Base-by-base conservation (phyloP, 2,888 invertebrate species). In the Allolobophora icterica region DNA sequence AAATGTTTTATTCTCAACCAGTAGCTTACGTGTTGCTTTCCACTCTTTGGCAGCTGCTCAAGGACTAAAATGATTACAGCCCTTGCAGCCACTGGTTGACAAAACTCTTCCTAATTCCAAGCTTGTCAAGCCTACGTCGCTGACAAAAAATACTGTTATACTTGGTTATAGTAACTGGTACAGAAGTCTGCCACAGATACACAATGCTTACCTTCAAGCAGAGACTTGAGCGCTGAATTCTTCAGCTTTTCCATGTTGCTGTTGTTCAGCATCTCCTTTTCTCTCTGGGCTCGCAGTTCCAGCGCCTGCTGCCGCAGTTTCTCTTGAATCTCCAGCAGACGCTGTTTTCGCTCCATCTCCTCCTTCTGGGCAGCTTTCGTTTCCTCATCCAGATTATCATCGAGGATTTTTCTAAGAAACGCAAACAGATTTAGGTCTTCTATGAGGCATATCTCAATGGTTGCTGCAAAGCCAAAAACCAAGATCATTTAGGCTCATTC, bases 351-450 rank as follows among this genome's bases (percentile, higher is more conserved):
- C 95, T 99, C 98, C 93, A 97, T 97, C 96, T 99, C 99, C 95
- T 98, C 98, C 58, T 98, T 96, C 95, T 99, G 99, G 0, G 99
- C 99, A 40, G 97, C 97, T 91, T 98, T 95, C 4, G 99, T 99
- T 30, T 98, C 97, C 92, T 98, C 98, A 95, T 99, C 99, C 92
- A 99, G 96, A 94, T 98, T 98, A 94, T 98, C 98, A 94, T 98
- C 97, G 97, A 98, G 97, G 19, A 99, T 98, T 96, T 98, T 98
- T 91, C 98, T 96, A 92, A 35, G 92, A 91, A 87, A 87, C 8
- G 19, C 38, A 71, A 71, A 71, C 30, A 5, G 17, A 17, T 71
- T 71, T 3, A 52, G n/a, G n/a, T n/a, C n/a, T n/a, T n/a, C n/a
- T n/a, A 52, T 52, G 24, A 58, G 58, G 30, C 58, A 58, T 6